phyloP scores from a whole-genome alignment of 64 coral and sea anemone species.

The Orbicella faveolata region DNA sequence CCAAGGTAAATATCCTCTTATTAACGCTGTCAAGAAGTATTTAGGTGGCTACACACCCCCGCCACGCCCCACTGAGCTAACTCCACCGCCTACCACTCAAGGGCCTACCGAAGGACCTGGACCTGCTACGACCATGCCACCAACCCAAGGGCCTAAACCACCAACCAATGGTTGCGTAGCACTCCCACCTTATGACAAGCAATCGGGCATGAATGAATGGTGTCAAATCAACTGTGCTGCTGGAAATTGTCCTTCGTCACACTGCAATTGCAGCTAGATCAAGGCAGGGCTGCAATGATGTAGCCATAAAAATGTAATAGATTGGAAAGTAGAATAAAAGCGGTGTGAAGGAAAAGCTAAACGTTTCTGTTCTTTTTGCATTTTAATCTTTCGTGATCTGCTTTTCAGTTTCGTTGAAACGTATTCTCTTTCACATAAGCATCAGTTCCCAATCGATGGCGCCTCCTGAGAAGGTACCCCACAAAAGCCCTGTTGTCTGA shows the following conservation, averaged over 20 bases:
- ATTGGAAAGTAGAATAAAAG: slow-evolving; percentile 3
- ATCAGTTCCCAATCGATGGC: too few species aligned
- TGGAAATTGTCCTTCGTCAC: slow-evolving; percentile 45
- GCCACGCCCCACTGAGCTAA: slow-evolving; percentile 1
- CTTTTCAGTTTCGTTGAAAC: too few species aligned
- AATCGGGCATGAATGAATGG: slow-evolving; percentile 45
- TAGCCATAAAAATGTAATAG: slow-evolving; percentile 1
- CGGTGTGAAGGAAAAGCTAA: background rate
- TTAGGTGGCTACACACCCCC: slow-evolving; percentile 27
- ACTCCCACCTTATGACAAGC: slow-evolving; percentile 41
- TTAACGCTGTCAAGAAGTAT: slow-evolving; percentile 26
- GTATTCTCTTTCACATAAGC: too few species aligned
- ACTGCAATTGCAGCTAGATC: slow-evolving; percentile 50
- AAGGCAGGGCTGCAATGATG: background rate
- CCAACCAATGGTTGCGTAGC: slow-evolving; percentile 24
- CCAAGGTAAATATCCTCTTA: slow-evolving; percentile 27
- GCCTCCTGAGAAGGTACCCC: too few species aligned
- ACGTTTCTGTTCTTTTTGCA: background rate
- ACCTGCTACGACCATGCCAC: background rate
- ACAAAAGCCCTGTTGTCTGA: too few species aligned
- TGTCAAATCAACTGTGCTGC: background rate
- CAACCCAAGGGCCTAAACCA: background rate
- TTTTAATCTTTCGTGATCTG: background rate
- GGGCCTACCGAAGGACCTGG: background rate
- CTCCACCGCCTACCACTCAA: background rate